Evolutionary conservation across 92 coral and sea anemone species (phyloP).

Genomic region (Diadumene lineata): DNA sequence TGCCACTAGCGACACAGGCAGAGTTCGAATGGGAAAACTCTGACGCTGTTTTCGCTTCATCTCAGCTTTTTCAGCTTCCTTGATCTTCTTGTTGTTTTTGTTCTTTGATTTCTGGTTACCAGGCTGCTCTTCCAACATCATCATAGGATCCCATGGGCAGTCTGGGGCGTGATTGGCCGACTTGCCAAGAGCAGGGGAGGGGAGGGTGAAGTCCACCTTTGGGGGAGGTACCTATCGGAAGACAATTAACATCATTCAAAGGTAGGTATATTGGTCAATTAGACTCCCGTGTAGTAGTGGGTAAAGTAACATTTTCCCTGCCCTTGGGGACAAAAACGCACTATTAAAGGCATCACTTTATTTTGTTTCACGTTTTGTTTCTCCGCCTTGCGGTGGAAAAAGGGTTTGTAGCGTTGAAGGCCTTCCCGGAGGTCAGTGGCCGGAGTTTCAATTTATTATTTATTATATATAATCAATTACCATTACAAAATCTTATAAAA

Average conservation of each 20-base stretch:
- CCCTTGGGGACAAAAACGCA: no score
- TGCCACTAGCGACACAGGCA: constrained; percentile 90
- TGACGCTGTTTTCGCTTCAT: constrained; percentile 64
- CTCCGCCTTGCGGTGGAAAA: no score
- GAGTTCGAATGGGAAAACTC: constrained; percentile 69
- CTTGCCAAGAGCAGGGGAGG: constrained; percentile 94
- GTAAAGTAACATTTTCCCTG: neutral
- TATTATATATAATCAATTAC: no score
- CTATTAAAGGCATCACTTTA: no score
- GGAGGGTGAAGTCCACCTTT: constrained; percentile 94
- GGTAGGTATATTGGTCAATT: no score
- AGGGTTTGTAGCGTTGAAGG: no score
- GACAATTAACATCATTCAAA: neutral
- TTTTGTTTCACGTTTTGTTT: no score
- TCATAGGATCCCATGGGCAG: constrained; percentile 94
- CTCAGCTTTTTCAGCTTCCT: constrained; percentile 61
- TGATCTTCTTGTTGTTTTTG: constrained; percentile 72
- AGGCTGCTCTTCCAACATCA: constrained; percentile 80
- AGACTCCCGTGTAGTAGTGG: neutral
- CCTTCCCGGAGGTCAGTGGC: no score
- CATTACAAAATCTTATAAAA: no score
- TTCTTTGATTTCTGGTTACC: constrained; percentile 53
- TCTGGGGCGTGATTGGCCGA: constrained; percentile 90
- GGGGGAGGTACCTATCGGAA: constrained; percentile 88
- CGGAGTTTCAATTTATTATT: no score